phyloP scores from a whole-genome alignment of 2,797 vertebrate species.

The Pantherophis vulpinus region DNA sequence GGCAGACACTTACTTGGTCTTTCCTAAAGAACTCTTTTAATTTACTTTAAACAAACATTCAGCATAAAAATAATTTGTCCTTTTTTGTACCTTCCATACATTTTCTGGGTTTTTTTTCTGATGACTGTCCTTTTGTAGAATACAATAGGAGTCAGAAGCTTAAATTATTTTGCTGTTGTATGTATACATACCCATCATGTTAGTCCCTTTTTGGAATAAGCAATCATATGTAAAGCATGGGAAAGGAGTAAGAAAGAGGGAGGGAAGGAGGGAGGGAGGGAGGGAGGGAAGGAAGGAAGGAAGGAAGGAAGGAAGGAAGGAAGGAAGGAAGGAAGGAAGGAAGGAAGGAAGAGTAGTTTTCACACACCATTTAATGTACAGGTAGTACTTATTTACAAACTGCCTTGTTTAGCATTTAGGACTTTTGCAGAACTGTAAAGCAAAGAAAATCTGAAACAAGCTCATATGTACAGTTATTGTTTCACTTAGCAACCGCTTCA shows the following conservation, averaged over 20 bases:
- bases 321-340: background rate
- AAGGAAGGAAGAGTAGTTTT: background rate
- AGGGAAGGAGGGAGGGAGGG: background rate
- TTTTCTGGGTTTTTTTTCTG: background rate
- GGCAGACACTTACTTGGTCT: constrained; percentile 18
- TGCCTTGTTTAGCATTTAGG: background rate
- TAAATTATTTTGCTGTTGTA: background rate
- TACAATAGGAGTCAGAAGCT: constrained; percentile 15
- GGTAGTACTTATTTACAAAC: background rate
- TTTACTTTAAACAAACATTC: constrained; percentile 38
- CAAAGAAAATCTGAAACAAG: background rate
- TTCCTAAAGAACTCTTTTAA: constrained; percentile 45
- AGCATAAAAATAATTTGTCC: constrained; percentile 2
- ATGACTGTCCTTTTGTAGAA: constrained; percentile 26
- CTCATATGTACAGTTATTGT: background rate
- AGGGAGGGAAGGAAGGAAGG: background rate
- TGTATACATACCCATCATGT: too few relatives aligned
- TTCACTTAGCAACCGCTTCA: background rate
- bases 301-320: background rate
- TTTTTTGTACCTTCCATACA: background rate
- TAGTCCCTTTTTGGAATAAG: background rate
- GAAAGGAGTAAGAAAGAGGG: background rate
- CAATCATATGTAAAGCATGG: background rate
- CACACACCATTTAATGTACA: background rate
- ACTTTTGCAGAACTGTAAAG: background rate